Evolutionary conservation across 2,797 vertebrate genomes (phyloP), one percentile per base, ranked within the genome.

Genomic region (Sebastes taczanowskii): DNA sequence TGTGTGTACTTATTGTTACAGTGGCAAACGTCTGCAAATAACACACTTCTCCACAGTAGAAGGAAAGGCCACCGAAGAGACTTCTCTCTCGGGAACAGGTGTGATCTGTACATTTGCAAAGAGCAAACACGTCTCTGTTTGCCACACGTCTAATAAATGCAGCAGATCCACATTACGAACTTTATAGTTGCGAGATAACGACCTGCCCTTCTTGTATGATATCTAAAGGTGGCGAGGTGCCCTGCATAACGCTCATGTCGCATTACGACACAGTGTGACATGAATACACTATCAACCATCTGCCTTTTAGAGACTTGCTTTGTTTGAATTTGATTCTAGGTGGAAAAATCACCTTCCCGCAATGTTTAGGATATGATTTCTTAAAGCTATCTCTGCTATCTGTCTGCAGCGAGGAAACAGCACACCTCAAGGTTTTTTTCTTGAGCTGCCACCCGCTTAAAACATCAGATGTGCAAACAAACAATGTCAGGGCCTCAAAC

Each of bases 381-480:
- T 71, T 49, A 6, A 18, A 34, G 20, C 11, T 56, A 81, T 71
- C 65, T 53, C 69, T 32, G 38, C 52, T 61, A 34, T 77, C 71
- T 78, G 76, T 84, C 85, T 88, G 79, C 68, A 65, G 60, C 32
- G 30, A 67, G 52, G 34, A 81, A 84, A 78, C 52, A 65, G 55
- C 62, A 52, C 66, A 78, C 27, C 77, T 78, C 67, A 53, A 81
- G 71, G 30, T 83, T 82, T 82, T 78, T 78, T 81, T 49, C 79
- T 74, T 38, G 49, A 79, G 78, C 71, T 70, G 79, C 66, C 83
- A 79, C 80, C 70, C 70, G 73, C 64, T 87, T 84, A 62, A 83
- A 88, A 88, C 72, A 73, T 79, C 83, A 73, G 60, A 84, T 61
- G 53, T 77, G 53, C 78, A 81, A 84, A 87, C 76, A 85, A 86